phyloP scores from a whole-genome alignment of 1,140 invertebrate species.

The Zaprionus gabonicus region DNA sequence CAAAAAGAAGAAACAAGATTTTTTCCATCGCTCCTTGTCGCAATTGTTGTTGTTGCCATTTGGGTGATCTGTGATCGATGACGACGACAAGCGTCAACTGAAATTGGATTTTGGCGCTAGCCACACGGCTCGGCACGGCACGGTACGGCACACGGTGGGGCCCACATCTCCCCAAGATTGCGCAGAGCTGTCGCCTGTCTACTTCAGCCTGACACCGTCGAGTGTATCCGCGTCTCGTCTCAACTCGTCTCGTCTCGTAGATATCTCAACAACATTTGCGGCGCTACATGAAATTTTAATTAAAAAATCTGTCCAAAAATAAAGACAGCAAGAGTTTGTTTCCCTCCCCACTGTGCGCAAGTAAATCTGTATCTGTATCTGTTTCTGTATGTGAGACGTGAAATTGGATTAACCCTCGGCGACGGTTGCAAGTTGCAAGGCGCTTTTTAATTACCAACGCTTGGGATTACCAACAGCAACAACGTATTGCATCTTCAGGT shows the following conservation, averaged over 20 bases:
- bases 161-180: slow-evolving; percentile 22
- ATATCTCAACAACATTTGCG: slow-evolving; percentile 63
- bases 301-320: slow-evolving; percentile 80
- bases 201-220: slow-evolving; percentile 52
- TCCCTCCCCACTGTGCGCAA: slow-evolving; percentile 31
- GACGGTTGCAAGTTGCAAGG: slow-evolving; percentile 74
- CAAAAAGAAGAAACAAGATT: slow-evolving; percentile 56
- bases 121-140: background rate
- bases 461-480: slow-evolving; percentile 61
- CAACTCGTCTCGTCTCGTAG: slow-evolving; percentile 8
- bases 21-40: slow-evolving; percentile 37
- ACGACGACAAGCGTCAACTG: slow-evolving; percentile 67
- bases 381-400: slow-evolving; percentile 48
- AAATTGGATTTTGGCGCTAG: slow-evolving; percentile 67
- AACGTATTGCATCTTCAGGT: slow-evolving; percentile 22
- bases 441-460: slow-evolving; percentile 74
- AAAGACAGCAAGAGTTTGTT: slow-evolving; percentile 46
- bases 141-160: background rate
- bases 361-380: slow-evolving; percentile 49
- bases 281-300: slow-evolving; percentile 78
- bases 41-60: slow-evolving; percentile 13
- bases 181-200: slow-evolving; percentile 45
- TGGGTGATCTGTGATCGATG: slow-evolving; percentile 73
- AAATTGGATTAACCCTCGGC: slow-evolving; percentile 75
- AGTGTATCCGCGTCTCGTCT: slow-evolving; percentile 13